A percentile compares a stretch with the other conserved stretches of the same genome.
These are phyloP conservation scores for Theretra japonica DNA, from an alignment of 2,888 invertebrate species.

Conservation along the genomic window DNA sequence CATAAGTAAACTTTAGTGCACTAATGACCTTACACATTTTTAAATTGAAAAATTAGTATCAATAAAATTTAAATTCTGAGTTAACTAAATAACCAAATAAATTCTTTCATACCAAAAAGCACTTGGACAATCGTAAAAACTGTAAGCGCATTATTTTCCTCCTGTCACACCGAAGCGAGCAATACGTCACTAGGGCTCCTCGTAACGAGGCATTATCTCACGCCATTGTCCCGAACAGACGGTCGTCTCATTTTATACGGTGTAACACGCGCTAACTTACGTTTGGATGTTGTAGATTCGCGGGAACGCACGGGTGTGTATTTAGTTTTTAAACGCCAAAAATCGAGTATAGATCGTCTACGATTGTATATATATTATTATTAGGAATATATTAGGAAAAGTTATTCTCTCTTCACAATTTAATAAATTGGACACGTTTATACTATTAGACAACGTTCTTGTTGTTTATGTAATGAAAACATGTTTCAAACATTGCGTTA, in stretches of 20 bases:
- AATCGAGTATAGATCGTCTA: too few relatives aligned
- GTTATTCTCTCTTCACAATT: too few relatives aligned
- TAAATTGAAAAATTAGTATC: too few relatives aligned
- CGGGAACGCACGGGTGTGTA: constrained; percentile 34
- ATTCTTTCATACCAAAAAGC: background rate
- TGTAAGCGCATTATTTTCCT: constrained; percentile 34
- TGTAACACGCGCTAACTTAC: constrained; percentile 41
- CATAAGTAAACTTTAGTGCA: too few relatives aligned
- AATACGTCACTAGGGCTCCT: constrained; percentile 38
- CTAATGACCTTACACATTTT: too few relatives aligned
- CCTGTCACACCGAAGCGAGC: constrained; percentile 37
- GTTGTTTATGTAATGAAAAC: too few relatives aligned
- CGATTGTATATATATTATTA: too few relatives aligned
- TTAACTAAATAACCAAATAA: background rate
- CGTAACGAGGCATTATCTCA: constrained; percentile 44
- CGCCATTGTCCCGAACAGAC: constrained; percentile 39
- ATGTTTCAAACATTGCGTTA: too few relatives aligned
- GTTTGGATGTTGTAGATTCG: constrained; percentile 32
- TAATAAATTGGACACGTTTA: too few relatives aligned
- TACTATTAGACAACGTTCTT: too few relatives aligned
- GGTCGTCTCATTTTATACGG: constrained; percentile 31
- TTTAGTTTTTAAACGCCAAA: background rate
- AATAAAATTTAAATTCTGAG: background rate
- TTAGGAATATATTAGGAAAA: too few relatives aligned
- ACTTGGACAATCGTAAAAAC: constrained; percentile 2